Evolutionary conservation across 2,113 vertebrate species (phyloP).

Genomic region (Desmodus rotundus): DNA sequence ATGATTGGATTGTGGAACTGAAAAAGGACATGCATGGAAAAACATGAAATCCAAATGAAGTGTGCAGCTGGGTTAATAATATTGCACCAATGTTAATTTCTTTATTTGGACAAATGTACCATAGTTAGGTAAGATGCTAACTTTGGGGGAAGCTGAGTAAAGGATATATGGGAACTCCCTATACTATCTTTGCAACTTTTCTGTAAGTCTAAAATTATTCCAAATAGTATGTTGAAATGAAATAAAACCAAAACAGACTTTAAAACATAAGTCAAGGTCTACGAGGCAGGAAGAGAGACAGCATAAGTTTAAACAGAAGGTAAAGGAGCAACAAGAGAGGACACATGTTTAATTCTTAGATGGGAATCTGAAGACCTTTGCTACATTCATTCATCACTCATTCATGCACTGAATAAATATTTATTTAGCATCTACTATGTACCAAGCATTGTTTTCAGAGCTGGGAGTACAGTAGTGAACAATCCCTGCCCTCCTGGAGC

Average conservation of each 20-base stretch:
- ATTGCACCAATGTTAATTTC: neutral
- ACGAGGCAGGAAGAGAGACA: neutral
- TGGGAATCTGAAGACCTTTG: neutral
- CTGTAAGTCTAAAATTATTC: neutral
- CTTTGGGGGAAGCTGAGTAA: neutral
- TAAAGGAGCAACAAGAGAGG: neutral
- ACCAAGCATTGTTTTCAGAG: neutral
- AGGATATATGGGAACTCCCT: neutral
- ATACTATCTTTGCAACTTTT: neutral
- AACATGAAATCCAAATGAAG: constrained; percentile 30
- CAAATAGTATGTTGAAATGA: neutral
- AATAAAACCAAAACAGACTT: neutral
- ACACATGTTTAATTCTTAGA: neutral
- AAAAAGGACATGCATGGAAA: neutral
- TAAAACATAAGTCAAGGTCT: constrained; percentile 1
- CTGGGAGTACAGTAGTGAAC: neutral
- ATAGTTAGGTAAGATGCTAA: neutral
- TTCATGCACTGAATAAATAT: neutral
- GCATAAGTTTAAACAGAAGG: neutral
- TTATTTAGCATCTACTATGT: neutral
- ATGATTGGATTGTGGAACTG: neutral
- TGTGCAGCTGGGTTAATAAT: neutral
- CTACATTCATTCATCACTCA: neutral
- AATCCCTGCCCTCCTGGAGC: neutral
- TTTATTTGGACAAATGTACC: neutral